These are phyloP conservation scores for Hoplostethus atlanticus DNA, from an alignment of 2,797 vertebrate species.

Conservation along the genomic window DNA sequence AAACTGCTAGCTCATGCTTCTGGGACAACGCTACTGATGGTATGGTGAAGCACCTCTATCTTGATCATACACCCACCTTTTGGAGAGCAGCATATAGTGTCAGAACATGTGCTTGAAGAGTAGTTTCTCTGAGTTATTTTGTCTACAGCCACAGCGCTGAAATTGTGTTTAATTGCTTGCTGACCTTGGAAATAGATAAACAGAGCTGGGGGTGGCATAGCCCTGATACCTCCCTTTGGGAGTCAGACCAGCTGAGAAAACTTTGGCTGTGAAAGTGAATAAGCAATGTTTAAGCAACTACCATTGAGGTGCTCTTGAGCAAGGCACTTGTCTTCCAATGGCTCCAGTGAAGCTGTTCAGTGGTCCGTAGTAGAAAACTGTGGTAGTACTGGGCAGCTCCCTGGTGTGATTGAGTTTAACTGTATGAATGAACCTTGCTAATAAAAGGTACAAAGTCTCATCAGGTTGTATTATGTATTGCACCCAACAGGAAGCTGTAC, in stretches of 20 bases:
- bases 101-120: neutral
- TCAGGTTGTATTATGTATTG: neutral
- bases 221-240: too few relatives aligned
- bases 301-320: neutral
- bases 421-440: neutral
- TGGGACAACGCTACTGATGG: slow-evolving; percentile 96
- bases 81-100: neutral
- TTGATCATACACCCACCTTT: neutral
- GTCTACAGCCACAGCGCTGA: neutral
- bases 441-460: neutral
- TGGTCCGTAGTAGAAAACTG: too few relatives aligned
- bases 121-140: neutral
- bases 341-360: neutral
- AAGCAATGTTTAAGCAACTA: too few relatives aligned
- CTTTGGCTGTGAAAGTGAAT: too few relatives aligned
- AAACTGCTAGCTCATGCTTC: slow-evolving; percentile 94
- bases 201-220: too few relatives aligned
- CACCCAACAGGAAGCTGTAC: slow-evolving; percentile 90
- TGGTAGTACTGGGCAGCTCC: too few relatives aligned
- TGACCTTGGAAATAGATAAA: too few relatives aligned
- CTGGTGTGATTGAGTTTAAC: too few relatives aligned
- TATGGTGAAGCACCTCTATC: slow-evolving; percentile 62
- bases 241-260: too few relatives aligned
- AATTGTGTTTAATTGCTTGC: neutral
- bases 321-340: neutral